phyloP scores from a whole-genome alignment of 2,888 invertebrate species.

The Spodoptera exigua region DNA sequence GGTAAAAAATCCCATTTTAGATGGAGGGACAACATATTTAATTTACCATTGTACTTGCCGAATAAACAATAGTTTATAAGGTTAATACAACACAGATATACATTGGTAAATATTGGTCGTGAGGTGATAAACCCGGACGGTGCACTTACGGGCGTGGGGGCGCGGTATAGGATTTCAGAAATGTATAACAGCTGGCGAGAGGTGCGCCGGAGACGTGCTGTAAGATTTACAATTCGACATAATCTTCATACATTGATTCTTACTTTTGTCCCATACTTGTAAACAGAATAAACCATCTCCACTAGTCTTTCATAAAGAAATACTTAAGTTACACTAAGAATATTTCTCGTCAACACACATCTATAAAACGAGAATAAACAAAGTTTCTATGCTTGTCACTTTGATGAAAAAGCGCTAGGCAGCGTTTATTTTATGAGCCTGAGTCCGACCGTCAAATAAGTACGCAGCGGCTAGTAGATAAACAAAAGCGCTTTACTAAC shows the following conservation, averaged over 20 bases:
- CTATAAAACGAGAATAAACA: no score
- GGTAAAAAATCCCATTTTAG: no score
- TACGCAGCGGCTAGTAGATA: constrained; percentile 36
- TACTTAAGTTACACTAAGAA: not conserved
- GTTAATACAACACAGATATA: no score
- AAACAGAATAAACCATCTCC: not conserved
- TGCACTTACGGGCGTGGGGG: constrained; percentile 17
- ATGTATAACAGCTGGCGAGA: constrained; percentile 26
- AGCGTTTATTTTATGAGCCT: constrained; percentile 35
- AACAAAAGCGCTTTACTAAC: constrained; percentile 48
- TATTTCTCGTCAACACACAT: no score
- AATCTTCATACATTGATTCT: constrained; percentile 13
- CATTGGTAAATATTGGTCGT: no score
- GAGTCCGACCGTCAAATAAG: constrained; percentile 33
- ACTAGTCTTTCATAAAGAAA: constrained; percentile 25
- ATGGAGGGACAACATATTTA: not conserved
- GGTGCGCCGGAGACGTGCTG: constrained; percentile 7
- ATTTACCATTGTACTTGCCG: not conserved
- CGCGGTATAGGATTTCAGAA: constrained; percentile 19
- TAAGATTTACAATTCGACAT: constrained; percentile 24
- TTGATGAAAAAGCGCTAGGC: constrained; percentile 33
- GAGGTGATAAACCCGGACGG: not conserved
- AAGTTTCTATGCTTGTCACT: constrained; percentile 18
- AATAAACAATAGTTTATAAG: no score
- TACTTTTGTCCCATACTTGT: not conserved